These are phyloP conservation scores for Petrophora chlorosata DNA, from an alignment of 2,888 invertebrate species.

Conservation along the genomic window DNA sequence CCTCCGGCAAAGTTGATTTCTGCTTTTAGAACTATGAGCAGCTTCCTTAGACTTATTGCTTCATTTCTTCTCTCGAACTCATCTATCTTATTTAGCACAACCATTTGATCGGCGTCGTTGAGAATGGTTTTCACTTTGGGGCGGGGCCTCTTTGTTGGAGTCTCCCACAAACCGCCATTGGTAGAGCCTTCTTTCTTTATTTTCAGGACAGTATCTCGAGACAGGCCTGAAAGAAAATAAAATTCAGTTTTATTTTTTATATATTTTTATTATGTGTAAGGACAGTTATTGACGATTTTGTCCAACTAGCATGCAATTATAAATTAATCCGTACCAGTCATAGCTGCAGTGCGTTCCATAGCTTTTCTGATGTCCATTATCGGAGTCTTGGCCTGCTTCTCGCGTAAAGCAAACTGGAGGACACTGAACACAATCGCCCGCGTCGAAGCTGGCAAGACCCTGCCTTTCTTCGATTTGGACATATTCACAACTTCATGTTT, in stretches of 20 bases:
- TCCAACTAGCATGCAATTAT: no score
- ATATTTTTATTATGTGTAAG: no score
- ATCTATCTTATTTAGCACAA: conserved; percentile 21
- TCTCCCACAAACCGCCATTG: conserved; percentile 24
- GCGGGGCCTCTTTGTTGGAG: conserved; percentile 21
- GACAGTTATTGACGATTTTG: no score
- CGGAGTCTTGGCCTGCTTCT: conserved; percentile 21
- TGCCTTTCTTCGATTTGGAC: conserved; percentile 23
- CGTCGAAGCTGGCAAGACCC: conserved; percentile 22
- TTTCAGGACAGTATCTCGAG: conserved; percentile 23
- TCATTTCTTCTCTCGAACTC: conserved; percentile 23
- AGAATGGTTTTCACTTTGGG: conserved; percentile 24
- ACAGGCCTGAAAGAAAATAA: conserved; percentile 16
- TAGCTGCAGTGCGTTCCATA: conserved; percentile 26
- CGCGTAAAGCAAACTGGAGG: conserved; percentile 21
- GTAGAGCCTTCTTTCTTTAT: conserved; percentile 25
- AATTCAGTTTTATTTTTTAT: no score
- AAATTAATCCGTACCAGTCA: conserved; percentile 18
- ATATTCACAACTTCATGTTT: conserved; percentile 21
- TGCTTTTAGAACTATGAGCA: conserved; percentile 23
- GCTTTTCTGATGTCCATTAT: conserved; percentile 25
- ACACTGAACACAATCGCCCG: conserved; percentile 22
- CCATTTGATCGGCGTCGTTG: conserved; percentile 24
- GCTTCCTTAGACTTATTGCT: conserved; percentile 21
- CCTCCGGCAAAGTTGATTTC: conserved; percentile 25